These are phyloP conservation scores for Acropora yongei DNA, from an alignment of 64 coral and sea anemone genomes.

Conservation along the genomic window DNA sequence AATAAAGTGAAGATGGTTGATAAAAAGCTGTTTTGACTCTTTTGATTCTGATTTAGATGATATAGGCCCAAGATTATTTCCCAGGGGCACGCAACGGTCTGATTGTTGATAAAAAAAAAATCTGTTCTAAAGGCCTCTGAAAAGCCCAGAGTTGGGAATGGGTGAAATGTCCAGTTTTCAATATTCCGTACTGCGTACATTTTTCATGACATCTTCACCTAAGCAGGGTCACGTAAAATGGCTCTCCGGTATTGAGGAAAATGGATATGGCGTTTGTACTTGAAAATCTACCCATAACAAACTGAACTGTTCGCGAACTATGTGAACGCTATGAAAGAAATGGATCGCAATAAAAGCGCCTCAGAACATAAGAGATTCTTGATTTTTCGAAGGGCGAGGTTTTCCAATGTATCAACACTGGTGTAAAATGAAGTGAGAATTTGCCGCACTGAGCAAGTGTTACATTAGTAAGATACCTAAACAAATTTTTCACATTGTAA, in stretches of 20 bases:
- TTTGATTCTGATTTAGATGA: conserved; percentile 18
- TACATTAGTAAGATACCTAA: no score
- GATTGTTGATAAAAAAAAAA: not conserved
- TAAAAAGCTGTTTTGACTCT: conserved; percentile 6
- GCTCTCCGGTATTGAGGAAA: not conserved
- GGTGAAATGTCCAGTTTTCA: not conserved
- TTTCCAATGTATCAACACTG: no score
- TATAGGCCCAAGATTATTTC: conserved; percentile 6
- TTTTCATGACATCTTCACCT: not conserved
- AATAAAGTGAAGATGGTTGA: not conserved
- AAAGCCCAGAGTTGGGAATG: not conserved
- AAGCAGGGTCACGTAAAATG: no score
- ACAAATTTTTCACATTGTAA: not conserved
- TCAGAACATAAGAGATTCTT: no score
- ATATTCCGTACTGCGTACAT: not conserved
- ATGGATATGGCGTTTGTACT: conserved; percentile 6
- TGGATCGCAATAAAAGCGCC: no score
- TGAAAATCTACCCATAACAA: conserved; percentile 18
- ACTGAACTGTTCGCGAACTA: conserved; percentile 9
- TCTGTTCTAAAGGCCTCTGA: not conserved
- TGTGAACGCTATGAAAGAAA: not conserved
- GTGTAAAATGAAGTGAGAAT: no score
- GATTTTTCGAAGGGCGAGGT: no score
- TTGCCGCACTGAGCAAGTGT: no score
- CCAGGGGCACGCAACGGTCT: not conserved